These are phyloP conservation scores for Zaprionus nigranus DNA, from an alignment of 1,140 invertebrate genomes.

Conservation along the genomic window DNA sequence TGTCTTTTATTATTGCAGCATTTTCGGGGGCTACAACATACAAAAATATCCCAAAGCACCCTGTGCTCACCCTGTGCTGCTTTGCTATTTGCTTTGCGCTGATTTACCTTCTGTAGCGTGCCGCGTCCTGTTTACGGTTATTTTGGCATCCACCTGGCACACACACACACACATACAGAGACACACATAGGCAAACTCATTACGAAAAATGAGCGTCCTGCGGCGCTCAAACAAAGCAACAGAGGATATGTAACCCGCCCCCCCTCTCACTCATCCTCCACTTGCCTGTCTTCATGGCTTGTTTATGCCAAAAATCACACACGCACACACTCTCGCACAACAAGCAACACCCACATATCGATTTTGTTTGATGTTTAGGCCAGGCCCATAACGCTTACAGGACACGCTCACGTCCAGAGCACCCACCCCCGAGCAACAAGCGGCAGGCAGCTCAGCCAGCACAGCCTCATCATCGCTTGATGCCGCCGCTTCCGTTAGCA, in stretches of 20 bases:
- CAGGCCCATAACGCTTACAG: slow-evolving; percentile 36
- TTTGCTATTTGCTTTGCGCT: slow-evolving; percentile 29
- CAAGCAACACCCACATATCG: slow-evolving; percentile 67
- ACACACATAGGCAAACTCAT: slow-evolving; percentile 72
- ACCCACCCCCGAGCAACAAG: slow-evolving; percentile 33
- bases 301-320: slow-evolving; percentile 78
- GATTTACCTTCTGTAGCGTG: slow-evolving; percentile 19
- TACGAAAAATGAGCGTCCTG: slow-evolving; percentile 82
- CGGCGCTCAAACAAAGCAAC: slow-evolving; percentile 79
- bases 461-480: slow-evolving; percentile 28
- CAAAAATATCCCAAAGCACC: slow-evolving; percentile 49
- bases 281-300: slow-evolving; percentile 49
- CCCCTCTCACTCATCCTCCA: background rate
- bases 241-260: slow-evolving; percentile 10
- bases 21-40: slow-evolving; percentile 21
- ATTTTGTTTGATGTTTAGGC: slow-evolving; percentile 80
- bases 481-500: slow-evolving; percentile 52
- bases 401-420: slow-evolving; percentile 28
- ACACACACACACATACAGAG: background rate
- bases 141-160: slow-evolving; percentile 18
- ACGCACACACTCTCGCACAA: slow-evolving; percentile 23
- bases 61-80: slow-evolving; percentile 6
- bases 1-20: slow-evolving; percentile 58
- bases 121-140: slow-evolving; percentile 18
- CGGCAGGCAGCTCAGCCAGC: slow-evolving; percentile 17